Conservation (phyloP, 2,113 vertebrate genomes). For the Nicator chloris region DNA sequence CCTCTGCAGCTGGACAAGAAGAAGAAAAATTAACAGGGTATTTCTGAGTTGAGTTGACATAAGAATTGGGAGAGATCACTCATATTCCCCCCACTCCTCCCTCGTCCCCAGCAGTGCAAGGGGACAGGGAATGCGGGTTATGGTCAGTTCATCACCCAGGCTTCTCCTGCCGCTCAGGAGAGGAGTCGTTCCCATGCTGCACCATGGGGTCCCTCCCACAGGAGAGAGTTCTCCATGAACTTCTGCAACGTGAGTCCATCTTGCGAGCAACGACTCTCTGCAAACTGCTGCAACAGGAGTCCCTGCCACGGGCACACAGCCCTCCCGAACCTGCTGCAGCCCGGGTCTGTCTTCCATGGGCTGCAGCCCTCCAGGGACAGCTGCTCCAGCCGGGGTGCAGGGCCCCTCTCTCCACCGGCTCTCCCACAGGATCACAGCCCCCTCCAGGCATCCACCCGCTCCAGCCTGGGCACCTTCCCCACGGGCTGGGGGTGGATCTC, state of each 20-base stretch:
- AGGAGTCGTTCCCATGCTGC: rapidly evolving
- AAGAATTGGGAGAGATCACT: background rate
- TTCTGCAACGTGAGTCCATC: rapidly evolving
- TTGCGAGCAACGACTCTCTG: background rate
- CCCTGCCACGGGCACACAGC: rapidly evolving
- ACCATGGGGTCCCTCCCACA: background rate
- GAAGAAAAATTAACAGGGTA: background rate
- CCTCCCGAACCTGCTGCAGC: background rate
- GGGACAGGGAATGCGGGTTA: background rate
- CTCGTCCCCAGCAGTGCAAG: background rate
- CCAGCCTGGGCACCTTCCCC: too few relatives aligned
- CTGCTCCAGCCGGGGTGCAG: background rate
- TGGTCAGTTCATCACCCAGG: background rate
- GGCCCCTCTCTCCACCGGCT: too few relatives aligned
- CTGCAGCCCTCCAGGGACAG: background rate
- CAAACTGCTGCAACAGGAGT: background rate
- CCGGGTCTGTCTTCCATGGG: rapidly evolving
- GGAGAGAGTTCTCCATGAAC: background rate
- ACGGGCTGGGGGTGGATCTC: background rate
- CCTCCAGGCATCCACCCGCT: background rate
- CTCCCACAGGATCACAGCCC: background rate
- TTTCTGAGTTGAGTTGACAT: background rate
- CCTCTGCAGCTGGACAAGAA: background rate
- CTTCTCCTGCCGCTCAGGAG: background rate
- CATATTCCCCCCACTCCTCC: background rate